Evolutionary conservation across 2,888 invertebrate species (phyloP), one percentile per base, ranked within the genome.

Genomic region (Lobophora halterata): DNA sequence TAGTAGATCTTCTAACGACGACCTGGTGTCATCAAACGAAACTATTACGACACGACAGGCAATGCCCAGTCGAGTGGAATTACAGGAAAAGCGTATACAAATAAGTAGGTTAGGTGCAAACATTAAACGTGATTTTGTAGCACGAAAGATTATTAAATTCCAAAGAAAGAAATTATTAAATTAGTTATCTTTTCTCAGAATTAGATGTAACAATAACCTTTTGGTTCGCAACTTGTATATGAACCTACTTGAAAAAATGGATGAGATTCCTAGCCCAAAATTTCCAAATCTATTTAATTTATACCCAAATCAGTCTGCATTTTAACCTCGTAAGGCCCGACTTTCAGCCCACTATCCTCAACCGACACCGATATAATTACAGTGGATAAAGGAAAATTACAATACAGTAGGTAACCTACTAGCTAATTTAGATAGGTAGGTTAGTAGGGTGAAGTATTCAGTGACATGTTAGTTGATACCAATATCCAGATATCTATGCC

Each of bases 31-130:
- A 43, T 33, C 17, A 28, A 13, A 20, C 35, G 28, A 36, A 45
- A 23, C 36, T 21, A 31, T 47, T 43, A 34, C 32, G 21, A 42
- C 28, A 37, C 31, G 39, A 25, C 23, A 32, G 27, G 35, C 42
- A 26, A 39, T 38, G 31, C 14, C 31, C 32, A 38, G 25, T 37
- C 31, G 34, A 33, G 32, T 30, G 23, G 16, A 43, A 37, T 28
- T 10, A 35, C 40, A 43, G 28, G 39, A 44, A 36, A 40, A 30
- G 24, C 38, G 35, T 14, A 27, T 26, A 7, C 7, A 30, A 7
- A 20, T 10, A 14, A 29, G 12, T 25, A 19, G 18, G 5, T 18
- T 25, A 1, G 0, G 4, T n/a, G 20, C 16, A 13, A n/a, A 19
- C 19, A 20, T 12, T 14, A n/a, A 25, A 18, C 12, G 27, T 28